phyloP scores from a whole-genome alignment of 2,113 vertebrate species.

The Thomomys bottae region DNA sequence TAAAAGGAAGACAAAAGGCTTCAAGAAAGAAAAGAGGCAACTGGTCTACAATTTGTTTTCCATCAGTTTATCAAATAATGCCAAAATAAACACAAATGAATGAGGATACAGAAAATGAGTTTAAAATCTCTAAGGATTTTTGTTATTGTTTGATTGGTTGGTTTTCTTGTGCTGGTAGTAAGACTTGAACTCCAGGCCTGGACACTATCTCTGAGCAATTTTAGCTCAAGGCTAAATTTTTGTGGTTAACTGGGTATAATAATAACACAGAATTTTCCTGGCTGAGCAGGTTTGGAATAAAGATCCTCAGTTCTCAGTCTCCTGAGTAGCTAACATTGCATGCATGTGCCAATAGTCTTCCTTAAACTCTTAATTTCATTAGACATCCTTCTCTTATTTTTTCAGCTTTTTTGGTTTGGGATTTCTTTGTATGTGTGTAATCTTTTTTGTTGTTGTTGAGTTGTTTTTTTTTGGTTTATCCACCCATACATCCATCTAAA shows the following conservation, averaged over 20 bases:
- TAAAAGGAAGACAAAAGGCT: too few relatives aligned
- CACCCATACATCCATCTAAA: neutral
- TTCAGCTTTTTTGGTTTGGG: neutral
- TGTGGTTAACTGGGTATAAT: too few relatives aligned
- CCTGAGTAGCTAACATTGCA: too few relatives aligned
- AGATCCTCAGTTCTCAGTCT: too few relatives aligned
- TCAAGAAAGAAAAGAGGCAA: constrained; percentile 39
- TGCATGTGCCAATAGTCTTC: neutral
- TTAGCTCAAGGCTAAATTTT: too few relatives aligned
- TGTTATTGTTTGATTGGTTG: too few relatives aligned
- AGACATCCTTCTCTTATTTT: neutral
- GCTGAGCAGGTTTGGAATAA: too few relatives aligned
- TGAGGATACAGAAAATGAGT: constrained; percentile 44
- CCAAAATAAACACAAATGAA: constrained; percentile 76
- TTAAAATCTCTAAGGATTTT: constrained; percentile 20
- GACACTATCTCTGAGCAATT: too few relatives aligned
- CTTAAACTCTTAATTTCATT: constrained; percentile 49
- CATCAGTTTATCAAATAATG: constrained; percentile 53
- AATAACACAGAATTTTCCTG: too few relatives aligned
- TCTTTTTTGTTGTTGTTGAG: neutral
- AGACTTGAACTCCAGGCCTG: too few relatives aligned
- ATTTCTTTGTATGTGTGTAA: too few relatives aligned
- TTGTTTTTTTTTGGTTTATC: neutral
- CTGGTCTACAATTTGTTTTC: constrained; percentile 76
- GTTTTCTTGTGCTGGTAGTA: too few relatives aligned